phyloP scores from a whole-genome alignment of 2,113 vertebrate genomes.

The Ameiurus melas region DNA sequence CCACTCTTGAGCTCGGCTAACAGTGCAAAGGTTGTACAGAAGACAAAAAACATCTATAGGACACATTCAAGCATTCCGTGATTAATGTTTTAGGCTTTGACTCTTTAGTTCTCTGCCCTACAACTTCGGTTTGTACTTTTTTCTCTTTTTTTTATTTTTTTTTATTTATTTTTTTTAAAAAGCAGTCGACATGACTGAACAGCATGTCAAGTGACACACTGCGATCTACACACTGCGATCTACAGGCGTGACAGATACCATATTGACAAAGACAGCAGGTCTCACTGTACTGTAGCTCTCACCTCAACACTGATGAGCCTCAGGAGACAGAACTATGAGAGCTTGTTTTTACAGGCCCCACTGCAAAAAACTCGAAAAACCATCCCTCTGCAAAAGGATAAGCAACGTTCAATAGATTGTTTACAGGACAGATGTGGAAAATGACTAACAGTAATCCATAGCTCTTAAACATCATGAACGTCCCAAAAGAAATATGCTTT shows the following conservation, averaged over 20 bases:
- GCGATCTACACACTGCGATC: constrained; percentile 23
- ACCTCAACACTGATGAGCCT: constrained; percentile 46
- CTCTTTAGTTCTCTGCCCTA: constrained; percentile 11
- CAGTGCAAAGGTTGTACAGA: neutral
- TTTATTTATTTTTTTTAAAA: no score
- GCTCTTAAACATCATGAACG: neutral
- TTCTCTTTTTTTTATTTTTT: constrained; percentile 38
- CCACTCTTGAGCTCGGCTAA: neutral
- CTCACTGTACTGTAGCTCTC: constrained; percentile 32
- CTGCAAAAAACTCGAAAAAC: neutral
- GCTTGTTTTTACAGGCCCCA: neutral
- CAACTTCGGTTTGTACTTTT: constrained; percentile 32
- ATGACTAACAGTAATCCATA: neutral
- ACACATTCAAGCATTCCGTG: neutral
- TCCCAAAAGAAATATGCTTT: neutral
- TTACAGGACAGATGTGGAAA: neutral
- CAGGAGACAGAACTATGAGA: constrained; percentile 37
- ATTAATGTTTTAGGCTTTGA: neutral
- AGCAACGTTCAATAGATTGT: neutral
- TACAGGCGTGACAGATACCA: constrained; percentile 42
- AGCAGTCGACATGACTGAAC: constrained; percentile 34
- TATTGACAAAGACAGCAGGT: constrained; percentile 47
- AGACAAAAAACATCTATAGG: neutral
- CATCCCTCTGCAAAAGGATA: neutral
- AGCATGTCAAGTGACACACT: neutral